Percentiles rank a stretch among this genome's conserved stretches.
phyloP scores from a whole-genome alignment of 2,113 vertebrate species.

The Pleuronectes platessa region DNA sequence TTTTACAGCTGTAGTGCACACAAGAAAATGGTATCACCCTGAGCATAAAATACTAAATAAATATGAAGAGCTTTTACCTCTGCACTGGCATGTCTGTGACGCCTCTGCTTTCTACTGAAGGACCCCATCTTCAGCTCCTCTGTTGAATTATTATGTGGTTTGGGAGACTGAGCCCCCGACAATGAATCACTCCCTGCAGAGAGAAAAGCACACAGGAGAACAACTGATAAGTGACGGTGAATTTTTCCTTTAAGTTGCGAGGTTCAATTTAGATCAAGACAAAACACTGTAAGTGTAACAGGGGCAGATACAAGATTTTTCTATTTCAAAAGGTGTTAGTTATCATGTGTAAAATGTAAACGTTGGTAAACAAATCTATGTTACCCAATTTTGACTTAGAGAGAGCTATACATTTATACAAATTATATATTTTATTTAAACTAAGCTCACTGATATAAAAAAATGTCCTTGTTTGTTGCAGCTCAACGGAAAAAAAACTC shows the following conservation, averaged over 20 bases:
- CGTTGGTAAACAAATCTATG: no score
- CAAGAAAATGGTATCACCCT: background rate
- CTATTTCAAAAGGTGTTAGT: no score
- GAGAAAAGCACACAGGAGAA: background rate
- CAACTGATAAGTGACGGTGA: background rate
- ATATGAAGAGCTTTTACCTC: conserved; percentile 79
- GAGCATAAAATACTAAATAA: background rate
- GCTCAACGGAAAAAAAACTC: no score
- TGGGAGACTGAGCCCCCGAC: conserved; percentile 42
- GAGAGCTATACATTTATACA: no score
- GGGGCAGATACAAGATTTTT: no score
- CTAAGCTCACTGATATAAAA: no score
- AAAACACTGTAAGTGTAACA: no score
- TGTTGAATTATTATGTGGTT: conserved; percentile 78
- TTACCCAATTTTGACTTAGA: no score
- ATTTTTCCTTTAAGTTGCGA: background rate
- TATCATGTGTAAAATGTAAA: no score
- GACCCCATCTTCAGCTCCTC: conserved; percentile 83
- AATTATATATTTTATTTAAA: no score
- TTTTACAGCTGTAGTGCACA: background rate
- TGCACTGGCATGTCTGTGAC: conserved; percentile 80
- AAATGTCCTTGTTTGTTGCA: no score
- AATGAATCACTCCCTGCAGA: conserved; percentile 65
- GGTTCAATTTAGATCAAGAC: no score
- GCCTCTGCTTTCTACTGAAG: conserved; percentile 46